These are phyloP conservation scores for Trissolcus basalis DNA, from an alignment of 1,140 invertebrate species.

Conservation along the genomic window DNA sequence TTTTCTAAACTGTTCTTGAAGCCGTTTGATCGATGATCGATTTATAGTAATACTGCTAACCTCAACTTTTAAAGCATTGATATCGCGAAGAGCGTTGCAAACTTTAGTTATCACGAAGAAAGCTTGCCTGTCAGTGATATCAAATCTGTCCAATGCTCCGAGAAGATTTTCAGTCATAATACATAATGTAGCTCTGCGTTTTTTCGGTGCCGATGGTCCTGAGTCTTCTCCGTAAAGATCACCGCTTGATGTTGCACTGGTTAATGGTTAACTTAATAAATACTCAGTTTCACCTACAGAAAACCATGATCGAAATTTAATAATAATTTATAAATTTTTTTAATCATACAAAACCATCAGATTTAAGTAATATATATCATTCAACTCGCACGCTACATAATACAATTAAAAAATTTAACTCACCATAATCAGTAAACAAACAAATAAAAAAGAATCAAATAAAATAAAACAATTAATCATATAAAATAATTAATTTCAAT, in stretches of 20 bases:
- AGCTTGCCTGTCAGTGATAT: constrained; percentile 23
- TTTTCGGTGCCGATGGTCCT: constrained; percentile 18
- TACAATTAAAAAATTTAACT: too few species aligned
- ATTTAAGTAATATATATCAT: too few species aligned
- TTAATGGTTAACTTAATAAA: constrained; percentile 12
- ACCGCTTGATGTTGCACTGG: constrained; percentile 23
- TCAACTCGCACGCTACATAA: too few species aligned
- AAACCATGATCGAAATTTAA: constrained; percentile 16
- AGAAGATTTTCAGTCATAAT: constrained; percentile 23
- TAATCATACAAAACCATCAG: too few species aligned
- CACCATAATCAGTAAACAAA: too few species aligned
- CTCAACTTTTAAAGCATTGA: constrained; percentile 9
- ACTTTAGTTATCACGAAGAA: constrained; percentile 11
- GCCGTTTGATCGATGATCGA: constrained; percentile 15
- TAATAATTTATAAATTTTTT: constrained; percentile 1
- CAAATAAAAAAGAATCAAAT: too few species aligned
- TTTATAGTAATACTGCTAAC: constrained; percentile 16
- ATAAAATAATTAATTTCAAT: too few species aligned
- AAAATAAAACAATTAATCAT: too few species aligned
- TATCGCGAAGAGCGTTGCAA: constrained; percentile 20
- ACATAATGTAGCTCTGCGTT: constrained; percentile 5
- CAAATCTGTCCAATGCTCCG: constrained; percentile 30
- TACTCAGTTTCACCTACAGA: constrained; percentile 7
- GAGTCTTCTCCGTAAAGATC: constrained; percentile 21
- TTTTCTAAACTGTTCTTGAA: constrained; percentile 12